Conservation (phyloP, 2,113 vertebrate species). For the Procavia capensis region DNA sequence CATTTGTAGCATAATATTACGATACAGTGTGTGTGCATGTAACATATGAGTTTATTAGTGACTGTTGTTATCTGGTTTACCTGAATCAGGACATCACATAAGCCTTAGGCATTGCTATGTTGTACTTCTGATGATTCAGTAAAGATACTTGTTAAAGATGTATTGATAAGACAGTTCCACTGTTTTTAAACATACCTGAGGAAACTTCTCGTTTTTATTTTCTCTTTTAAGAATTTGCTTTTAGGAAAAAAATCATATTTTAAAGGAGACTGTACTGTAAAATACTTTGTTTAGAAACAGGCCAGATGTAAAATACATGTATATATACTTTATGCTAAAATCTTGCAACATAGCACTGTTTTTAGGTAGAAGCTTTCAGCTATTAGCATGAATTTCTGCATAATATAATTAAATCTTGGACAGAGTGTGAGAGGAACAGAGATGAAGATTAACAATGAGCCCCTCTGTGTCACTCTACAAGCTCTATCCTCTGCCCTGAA, state of each 20-base stretch:
- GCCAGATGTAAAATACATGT: neutral
- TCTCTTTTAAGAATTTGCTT: conserved; percentile 20
- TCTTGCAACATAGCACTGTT: neutral
- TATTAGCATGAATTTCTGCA: neutral
- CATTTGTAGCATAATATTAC: neutral
- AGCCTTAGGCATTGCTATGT: neutral
- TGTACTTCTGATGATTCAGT: neutral
- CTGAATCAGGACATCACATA: accelerated
- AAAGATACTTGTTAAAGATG: neutral
- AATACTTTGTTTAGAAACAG: neutral
- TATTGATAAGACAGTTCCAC: neutral
- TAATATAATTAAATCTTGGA: neutral
- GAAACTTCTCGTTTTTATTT: neutral
- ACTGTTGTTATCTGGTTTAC: neutral
- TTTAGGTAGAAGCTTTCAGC: neutral
- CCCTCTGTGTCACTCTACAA: neutral
- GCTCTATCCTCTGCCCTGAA: neutral
- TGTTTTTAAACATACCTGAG: neutral
- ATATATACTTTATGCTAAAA: neutral
- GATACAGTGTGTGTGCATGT: neutral
- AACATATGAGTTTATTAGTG: neutral
- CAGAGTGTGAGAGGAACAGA: neutral
- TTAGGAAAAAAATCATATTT: neutral
- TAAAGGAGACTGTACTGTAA: neutral
- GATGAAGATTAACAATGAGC: neutral